Evolutionary conservation across 1,140 invertebrate species (phyloP).

Genomic region (Drosophila oshimai): DNA sequence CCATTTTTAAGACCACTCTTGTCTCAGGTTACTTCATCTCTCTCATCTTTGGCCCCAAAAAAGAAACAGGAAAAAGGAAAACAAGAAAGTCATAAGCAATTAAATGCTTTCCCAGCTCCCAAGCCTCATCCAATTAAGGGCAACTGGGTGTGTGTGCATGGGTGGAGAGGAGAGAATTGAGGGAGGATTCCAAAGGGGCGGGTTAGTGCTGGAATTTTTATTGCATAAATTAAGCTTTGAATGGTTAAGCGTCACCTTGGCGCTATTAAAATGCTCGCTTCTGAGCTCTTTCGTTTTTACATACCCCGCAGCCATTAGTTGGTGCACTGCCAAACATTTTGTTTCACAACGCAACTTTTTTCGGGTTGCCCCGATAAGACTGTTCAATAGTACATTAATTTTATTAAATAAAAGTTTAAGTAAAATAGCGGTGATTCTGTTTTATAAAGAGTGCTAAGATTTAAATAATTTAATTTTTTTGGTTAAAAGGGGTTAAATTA

Average conservation of each 20-base stretch:
- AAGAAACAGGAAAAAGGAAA: conserved; percentile 24
- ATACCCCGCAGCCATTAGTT: conserved; percentile 42
- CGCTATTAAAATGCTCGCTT: conserved; percentile 68
- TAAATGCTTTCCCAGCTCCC: conserved; percentile 55
- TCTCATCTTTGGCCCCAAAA: conserved; percentile 1
- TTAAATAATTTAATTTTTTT: no score
- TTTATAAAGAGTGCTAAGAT: no score
- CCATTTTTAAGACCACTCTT: conserved; percentile 47
- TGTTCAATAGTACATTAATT: no score
- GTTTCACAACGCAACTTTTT: no score
- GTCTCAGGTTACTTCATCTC: conserved; percentile 43
- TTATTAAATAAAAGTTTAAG: no score
- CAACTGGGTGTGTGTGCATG: conserved; percentile 8
- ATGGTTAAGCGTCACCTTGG: conserved; percentile 77
- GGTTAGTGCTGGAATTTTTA: conserved; percentile 56
- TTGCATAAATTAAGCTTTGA: conserved; percentile 81
- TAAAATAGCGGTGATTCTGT: no score
- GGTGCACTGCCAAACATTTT: conserved; percentile 38
- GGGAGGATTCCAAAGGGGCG: neutral
- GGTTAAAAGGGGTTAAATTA: no score
- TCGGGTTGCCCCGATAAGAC: no score
- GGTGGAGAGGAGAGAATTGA: neutral
- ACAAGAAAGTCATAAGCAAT: conserved; percentile 72
- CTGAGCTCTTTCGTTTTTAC: neutral
- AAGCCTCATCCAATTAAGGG: conserved; percentile 61